A percentile compares a stretch with the other conserved stretches of the same genome.
Evolutionary conservation across 2,113 vertebrate species (phyloP).

Genomic region (Spermophilus dauricus): DNA sequence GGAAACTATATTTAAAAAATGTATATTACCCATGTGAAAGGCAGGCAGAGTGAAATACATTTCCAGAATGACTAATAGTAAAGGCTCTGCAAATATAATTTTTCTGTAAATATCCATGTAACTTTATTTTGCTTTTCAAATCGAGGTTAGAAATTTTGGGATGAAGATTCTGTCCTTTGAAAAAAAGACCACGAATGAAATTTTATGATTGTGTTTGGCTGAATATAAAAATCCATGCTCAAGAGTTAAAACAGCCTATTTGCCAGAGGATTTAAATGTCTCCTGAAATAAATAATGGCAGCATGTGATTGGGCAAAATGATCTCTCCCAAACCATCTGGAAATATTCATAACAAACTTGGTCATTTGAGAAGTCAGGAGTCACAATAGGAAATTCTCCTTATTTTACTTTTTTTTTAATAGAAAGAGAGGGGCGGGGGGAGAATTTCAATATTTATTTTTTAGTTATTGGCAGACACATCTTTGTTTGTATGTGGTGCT

Average conservation of each 20-base stretch:
- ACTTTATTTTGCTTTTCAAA: constrained; percentile 27
- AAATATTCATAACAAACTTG: neutral
- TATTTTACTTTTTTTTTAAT: neutral
- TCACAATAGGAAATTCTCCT: neutral
- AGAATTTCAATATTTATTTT: no score
- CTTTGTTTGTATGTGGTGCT: no score
- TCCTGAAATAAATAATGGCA: constrained; percentile 14
- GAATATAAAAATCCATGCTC: neutral
- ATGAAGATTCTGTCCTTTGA: neutral
- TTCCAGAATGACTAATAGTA: neutral
- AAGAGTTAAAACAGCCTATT: neutral
- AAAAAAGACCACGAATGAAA: neutral
- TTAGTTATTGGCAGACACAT: no score
- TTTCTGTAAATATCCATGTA: neutral
- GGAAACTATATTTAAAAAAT: neutral
- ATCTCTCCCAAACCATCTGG: neutral
- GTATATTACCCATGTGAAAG: neutral
- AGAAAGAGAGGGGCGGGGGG: no score
- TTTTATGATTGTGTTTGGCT: neutral
- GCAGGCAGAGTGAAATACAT: neutral
- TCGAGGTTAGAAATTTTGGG: neutral
- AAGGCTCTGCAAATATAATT: neutral
- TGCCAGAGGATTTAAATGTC: constrained; percentile 6
- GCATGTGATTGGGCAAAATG: neutral
- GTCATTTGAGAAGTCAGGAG: neutral